Base-by-base conservation (phyloP, 2,113 vertebrate species). In the Aegypius monachus region DNA sequence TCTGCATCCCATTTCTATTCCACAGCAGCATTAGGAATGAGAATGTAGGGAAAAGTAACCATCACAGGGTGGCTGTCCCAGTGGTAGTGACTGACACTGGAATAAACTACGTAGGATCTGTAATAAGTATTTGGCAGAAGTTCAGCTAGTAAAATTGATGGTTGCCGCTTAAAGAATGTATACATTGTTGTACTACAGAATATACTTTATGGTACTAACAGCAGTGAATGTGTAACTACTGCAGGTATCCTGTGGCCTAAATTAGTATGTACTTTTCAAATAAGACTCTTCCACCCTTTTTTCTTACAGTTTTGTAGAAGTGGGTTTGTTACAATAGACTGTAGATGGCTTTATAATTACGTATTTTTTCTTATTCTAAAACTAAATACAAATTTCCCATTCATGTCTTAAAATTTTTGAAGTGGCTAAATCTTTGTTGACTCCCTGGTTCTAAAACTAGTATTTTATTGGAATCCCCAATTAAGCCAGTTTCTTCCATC, bases 401-500 rank as follows among this genome's bases (percentile, higher is more conserved):
- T 92, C 1, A 2, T 27, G 15, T 68, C 29, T 58, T 56, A 80
- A 86, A 86, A 42, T 7, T 56, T 48, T 74, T 91, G 53, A 65
- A 50, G 23, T 62, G 52, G 20, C 38, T 5, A 2, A 58, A 38
- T 83, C n/a, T 83, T 80, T 70, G 21, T 82, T 85, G 58, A 59
- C 29, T 90, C 34, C 12, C 26, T 61, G 6, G 5, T 82, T 93
- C 62, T 72, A 56, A 86, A 95, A 1, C 22, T 17, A 58, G 52
- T 53, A 42, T 89, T 90, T 84, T 87, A 73, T 23, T 85, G 70
- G 61, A 80, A 86, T 81, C n/a, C 48, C 20, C 15, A 89, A 38
- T 90, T 81, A 88, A 93, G n/a, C 79, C 71, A 84, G 42, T 92
- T 93, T 73, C 31, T 94, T 92, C 78, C 75, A 82, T 77, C 75